Base-by-base conservation (phyloP, 2,888 invertebrate genomes). In the Callyntrura sp. region DNA sequence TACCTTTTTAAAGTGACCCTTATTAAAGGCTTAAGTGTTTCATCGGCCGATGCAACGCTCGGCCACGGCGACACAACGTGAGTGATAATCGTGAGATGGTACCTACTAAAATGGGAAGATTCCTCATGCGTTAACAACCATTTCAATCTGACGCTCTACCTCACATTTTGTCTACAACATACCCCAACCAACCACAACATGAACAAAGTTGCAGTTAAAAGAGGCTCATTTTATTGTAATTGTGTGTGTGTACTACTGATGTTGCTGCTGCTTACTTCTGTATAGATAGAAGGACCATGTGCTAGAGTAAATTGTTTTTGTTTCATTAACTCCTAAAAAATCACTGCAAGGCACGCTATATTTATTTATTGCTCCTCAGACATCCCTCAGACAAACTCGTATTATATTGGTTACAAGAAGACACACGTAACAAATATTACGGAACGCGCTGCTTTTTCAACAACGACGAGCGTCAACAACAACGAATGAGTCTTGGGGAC, bases 71-170 rank as follows among this genome's bases (percentile, higher is more conserved):
- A n/a, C n/a, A n/a, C n/a, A n/a, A n/a, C n/a, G 25, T 57, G 45
- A 51, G 48, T 55, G 55, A 25, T 14, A 28, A n/a, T 57, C 6
- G 17, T 62, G 17, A 25, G 23, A 14, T 25, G 62, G 23, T 17
- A n/a, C 8, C 51, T 23, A 78, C 51, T 57, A 73, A 81, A 81
- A 81, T 57, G 57, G 68, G 79, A 79, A 87, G 87, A 87, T 81
- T 81, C 81, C 14, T 81, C 87, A 81, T 68, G 70, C 79, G 87
- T 87, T 65, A 87, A 87, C 68, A 87, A 20, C 79, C 17, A 87
- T 81, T 87, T 28, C 43, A 70, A 20, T 12, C 23, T 43, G 62
- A 60, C 25, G 82, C 45, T 55, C n/a, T 5, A 25, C 25, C 4
- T 78, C 5, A 35, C 43, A 17, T 35, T 60, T 45, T 45, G 48